Percentiles rank a stretch among this genome's conserved stretches.
Evolutionary conservation across 2,113 vertebrate species (phyloP).

Genomic region (Ramphastos sulfuratus): DNA sequence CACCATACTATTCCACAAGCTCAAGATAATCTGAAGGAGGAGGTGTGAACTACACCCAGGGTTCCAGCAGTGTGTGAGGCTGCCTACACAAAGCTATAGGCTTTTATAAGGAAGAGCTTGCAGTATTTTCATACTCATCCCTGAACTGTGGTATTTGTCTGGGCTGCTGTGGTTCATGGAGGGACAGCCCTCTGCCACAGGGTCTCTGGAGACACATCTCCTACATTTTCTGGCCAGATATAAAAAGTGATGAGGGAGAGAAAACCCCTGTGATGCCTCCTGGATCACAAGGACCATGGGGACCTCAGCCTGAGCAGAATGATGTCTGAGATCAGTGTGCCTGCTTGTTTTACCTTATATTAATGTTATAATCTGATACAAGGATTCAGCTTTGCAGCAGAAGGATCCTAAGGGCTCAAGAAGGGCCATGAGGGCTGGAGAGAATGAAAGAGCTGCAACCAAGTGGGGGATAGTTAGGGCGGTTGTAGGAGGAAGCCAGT

Average conservation of each 20-base stretch:
- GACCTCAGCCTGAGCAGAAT: neutral
- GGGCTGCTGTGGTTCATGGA: neutral
- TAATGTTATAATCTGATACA: neutral
- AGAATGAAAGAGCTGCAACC: fast-evolving
- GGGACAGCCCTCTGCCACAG: neutral
- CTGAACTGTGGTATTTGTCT: fast-evolving
- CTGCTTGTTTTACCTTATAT: neutral
- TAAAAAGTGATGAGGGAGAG: neutral
- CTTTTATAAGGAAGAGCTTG: neutral
- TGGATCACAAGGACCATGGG: fast-evolving
- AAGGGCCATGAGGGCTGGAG: neutral
- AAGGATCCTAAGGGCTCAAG: neutral
- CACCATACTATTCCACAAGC: neutral
- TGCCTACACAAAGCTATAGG: neutral
- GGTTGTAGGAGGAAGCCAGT: neutral
- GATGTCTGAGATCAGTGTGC: fast-evolving
- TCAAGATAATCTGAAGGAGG: neutral
- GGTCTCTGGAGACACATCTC: neutral
- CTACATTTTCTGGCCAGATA: neutral
- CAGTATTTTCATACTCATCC: neutral
- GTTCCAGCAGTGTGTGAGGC: neutral
- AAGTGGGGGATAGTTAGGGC: neutral
- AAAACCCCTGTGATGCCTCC: neutral
- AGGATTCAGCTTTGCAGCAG: neutral
- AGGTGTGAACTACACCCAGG: neutral